These are phyloP conservation scores for Xestia sexstrigata DNA, from an alignment of 2,888 invertebrate genomes.

Conservation along the genomic window DNA sequence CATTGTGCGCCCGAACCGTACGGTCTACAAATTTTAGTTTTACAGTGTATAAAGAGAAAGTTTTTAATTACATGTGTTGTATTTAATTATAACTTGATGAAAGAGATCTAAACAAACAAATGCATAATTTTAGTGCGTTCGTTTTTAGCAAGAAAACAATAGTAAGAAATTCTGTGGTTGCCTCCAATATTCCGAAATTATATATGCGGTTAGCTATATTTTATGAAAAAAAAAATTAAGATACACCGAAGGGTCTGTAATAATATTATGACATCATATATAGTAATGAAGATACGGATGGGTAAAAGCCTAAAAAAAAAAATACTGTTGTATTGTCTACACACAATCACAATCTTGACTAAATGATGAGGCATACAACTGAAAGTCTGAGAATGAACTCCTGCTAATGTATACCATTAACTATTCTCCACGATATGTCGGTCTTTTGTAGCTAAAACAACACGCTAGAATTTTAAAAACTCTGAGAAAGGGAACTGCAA, in stretches of 20 bases:
- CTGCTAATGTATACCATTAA: not conserved
- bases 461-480: too few species aligned
- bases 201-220: not conserved
- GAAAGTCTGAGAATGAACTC: not conserved
- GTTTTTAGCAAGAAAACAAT: not conserved
- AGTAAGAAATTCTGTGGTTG: too few species aligned
- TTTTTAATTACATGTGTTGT: not conserved
- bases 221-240: not conserved
- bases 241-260: too few species aligned
- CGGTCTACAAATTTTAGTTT: not conserved
- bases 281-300: not conserved
- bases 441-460: not conserved
- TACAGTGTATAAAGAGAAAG: not conserved
- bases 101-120: not conserved
- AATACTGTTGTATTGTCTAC: not conserved
- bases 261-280: not conserved
- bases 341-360: not conserved
- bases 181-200: not conserved
- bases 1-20: not conserved
- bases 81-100: not conserved
- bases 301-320: not conserved
- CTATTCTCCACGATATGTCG: not conserved
- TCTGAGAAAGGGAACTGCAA: too few species aligned
- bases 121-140: not conserved
- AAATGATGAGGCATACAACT: too few species aligned